Percentiles rank a stretch among this genome's conserved stretches.
phyloP scores from a whole-genome alignment of 2,797 vertebrate genomes.

The Anabas testudineus region DNA sequence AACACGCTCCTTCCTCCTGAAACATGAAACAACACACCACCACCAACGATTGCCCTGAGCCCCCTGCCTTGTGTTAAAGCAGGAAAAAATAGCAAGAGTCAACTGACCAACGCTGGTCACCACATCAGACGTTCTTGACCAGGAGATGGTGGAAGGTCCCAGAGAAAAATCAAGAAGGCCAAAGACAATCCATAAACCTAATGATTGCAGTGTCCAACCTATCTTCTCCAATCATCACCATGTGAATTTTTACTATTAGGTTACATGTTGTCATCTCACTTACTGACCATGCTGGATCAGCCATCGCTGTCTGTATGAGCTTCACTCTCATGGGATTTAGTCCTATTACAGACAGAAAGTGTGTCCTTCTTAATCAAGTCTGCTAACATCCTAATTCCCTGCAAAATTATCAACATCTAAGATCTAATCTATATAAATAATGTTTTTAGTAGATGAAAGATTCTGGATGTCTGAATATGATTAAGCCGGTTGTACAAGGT shows the following conservation, averaged over 20 bases:
- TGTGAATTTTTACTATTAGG: background rate
- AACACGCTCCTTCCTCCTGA: too few relatives aligned
- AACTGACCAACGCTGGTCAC: too few relatives aligned
- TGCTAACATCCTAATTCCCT: background rate
- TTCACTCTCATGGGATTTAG: background rate
- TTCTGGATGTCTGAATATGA: background rate
- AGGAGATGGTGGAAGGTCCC: background rate
- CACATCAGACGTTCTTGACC: too few relatives aligned
- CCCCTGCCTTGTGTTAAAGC: too few relatives aligned
- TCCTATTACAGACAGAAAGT: background rate
- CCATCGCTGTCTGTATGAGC: background rate
- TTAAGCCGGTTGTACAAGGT: background rate
- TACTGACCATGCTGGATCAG: background rate
- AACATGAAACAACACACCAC: too few relatives aligned
- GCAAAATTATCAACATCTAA: constrained; percentile 14
- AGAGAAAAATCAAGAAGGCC: background rate
- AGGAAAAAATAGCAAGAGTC: too few relatives aligned
- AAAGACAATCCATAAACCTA: background rate
- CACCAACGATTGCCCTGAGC: too few relatives aligned
- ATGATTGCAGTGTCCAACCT: background rate
- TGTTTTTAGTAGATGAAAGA: constrained; percentile 1
- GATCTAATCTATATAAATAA: constrained; percentile 9
- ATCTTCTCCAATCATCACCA: background rate
- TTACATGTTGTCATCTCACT: background rate
- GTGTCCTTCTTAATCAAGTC: constrained; percentile 6